Base-by-base conservation (phyloP, 2,113 vertebrate genomes). In the Hydrolagus affinis region DNA sequence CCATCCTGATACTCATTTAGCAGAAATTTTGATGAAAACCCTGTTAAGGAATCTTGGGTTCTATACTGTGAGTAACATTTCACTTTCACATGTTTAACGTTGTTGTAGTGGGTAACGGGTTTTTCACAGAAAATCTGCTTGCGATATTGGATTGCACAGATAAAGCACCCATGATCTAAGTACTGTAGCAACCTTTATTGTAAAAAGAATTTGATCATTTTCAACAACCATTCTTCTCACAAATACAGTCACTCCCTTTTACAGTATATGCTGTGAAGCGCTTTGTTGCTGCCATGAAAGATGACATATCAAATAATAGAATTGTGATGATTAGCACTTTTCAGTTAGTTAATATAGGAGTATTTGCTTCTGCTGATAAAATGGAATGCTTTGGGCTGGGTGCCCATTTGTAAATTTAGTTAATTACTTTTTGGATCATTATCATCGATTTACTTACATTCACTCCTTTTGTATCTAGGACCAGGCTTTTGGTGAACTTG, bases 11-110 rank as follows among this genome's bases (percentile, higher is more conserved):
- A 99, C 98, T 10, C 97, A 99, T 87, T 91, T 99, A 86, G 98
- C 98, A 8, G 98, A 99, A 92, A 98, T 99, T 88, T 89, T 99
- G 85, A 99, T 99, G 98, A 99, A 99, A 92, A 99, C 97, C 21
- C 94, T 99, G 86, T 92, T 99, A 74, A 94, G 98, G 91, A 99
- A 99, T 90, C 90, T 99, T 87, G 98, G 98, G 86, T 99, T 99
- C 90, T 99, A 99, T 86, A 99, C 98, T 1, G 97, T 99, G 90
- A 91, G 95, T 93, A 85, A 11, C 74, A 87, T 44, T 0, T 23
- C 68, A 4, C 10, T 69, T 56, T 7, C 17, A 74, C n/a, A 8
- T 0, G 30, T 7, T 0, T 0, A 64, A 32, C 15, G 23, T 21
- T 56, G 15, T 10, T 56, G 0, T 56, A 28, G 0, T 74, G 28